phyloP scores from a whole-genome alignment of 2,797 vertebrate genomes.

The Acanthopagrus latus region DNA sequence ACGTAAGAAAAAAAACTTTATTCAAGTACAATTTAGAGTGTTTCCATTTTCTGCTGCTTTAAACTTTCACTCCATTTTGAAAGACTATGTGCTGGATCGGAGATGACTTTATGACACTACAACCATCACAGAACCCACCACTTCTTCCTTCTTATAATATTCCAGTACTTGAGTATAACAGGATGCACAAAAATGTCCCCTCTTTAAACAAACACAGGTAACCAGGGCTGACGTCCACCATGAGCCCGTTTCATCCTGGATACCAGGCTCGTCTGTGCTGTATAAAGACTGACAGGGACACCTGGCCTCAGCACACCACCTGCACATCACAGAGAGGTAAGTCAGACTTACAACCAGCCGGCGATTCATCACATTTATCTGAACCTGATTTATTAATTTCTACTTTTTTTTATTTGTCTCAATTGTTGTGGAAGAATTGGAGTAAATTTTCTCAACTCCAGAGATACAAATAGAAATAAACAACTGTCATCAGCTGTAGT shows the following conservation, averaged over 20 bases:
- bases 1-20: too few relatives aligned
- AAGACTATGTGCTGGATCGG: too few relatives aligned
- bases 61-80: too few relatives aligned
- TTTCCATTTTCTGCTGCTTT: too few relatives aligned
- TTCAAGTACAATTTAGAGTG: too few relatives aligned
- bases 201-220: constrained; percentile 25
- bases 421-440: not conserved
- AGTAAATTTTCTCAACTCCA: too few relatives aligned
- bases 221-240: constrained; percentile 15
- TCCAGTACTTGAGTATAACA: not conserved
- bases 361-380: accelerated
- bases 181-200: constrained; percentile 28
- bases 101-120: too few relatives aligned
- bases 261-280: constrained; percentile 1
- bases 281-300: constrained; percentile 45
- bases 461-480: too few relatives aligned
- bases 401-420: not conserved
- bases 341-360: not conserved
- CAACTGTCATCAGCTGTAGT: too few relatives aligned
- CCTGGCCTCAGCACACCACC: not conserved
- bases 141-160: not conserved
- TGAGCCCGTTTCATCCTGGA: constrained; percentile 20
- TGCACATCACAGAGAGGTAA: constrained; percentile 42
- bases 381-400: not conserved
- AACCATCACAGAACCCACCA: not conserved